A percentile compares a stretch with the other conserved stretches of the same genome.
These are phyloP conservation scores for Tarsius wallacei DNA, from an alignment of 2,797 vertebrate species.

Conservation along the genomic window DNA sequence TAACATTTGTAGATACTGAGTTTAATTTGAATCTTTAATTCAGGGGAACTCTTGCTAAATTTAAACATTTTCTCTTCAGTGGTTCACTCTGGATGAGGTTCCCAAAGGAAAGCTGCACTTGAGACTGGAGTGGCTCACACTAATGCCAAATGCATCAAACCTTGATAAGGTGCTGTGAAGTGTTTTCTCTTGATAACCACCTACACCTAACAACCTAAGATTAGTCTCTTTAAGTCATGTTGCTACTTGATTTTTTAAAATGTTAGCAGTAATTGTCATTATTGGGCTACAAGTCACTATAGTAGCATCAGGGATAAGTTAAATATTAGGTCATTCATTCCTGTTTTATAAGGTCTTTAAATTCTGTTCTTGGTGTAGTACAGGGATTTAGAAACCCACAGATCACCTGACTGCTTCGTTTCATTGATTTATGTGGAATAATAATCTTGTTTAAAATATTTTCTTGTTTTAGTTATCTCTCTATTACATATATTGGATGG, in stretches of 20 bases:
- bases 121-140: conserved; percentile 96
- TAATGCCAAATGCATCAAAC: conserved; percentile 92
- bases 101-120: conserved; percentile 95
- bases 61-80: conserved; percentile 89
- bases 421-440: not conserved
- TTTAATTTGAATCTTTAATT: not conserved
- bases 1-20: not conserved
- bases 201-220: accelerated
- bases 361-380: not conserved
- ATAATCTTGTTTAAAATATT: not conserved
- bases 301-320: not conserved
- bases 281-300: not conserved
- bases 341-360: not conserved
- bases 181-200: accelerated
- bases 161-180: conserved; percentile 94
- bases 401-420: not conserved
- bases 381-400: not conserved
- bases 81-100: conserved; percentile 96
- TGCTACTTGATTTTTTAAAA: not conserved
- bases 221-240: too few species aligned
- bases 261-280: not conserved
- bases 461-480: not conserved
- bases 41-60: not conserved
- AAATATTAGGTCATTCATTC: not conserved
- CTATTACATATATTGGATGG: not conserved